phyloP scores from a whole-genome alignment of 2,113 vertebrate species.

The Pantherophis guttatus region DNA sequence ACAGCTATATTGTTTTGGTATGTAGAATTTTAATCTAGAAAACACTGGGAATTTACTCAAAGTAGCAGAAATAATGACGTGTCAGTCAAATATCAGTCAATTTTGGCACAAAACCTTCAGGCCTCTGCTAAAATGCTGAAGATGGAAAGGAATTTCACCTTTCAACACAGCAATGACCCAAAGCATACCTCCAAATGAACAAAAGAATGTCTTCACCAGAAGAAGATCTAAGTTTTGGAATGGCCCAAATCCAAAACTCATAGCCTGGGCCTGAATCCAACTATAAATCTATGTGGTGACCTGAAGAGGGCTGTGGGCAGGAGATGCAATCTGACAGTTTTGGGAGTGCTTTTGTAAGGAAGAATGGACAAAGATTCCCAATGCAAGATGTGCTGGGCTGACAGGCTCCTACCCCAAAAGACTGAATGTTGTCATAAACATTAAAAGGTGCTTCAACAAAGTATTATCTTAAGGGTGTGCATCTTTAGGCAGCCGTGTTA shows the following conservation, averaged over 20 bases:
- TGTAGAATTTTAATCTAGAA: neutral
- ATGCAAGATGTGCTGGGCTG: neutral
- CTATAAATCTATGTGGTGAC: neutral
- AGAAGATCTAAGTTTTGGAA: neutral
- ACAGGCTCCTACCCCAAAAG: neutral
- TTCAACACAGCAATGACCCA: neutral
- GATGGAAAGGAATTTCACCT: neutral
- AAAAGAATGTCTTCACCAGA: neutral
- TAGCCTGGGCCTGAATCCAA: neutral
- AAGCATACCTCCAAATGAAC: neutral
- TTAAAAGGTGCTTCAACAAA: no score
- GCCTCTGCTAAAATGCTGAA: neutral
- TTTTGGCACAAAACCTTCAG: neutral
- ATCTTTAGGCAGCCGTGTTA: no score
- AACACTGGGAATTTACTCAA: neutral
- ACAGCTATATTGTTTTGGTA: neutral
- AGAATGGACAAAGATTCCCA: neutral
- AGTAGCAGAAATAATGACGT: neutral
- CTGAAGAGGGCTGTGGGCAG: neutral
- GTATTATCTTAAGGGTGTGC: no score
- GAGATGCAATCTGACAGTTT: neutral
- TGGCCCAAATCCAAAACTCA: neutral
- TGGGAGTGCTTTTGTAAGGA: neutral
- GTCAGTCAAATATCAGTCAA: neutral
- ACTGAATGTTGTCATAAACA: neutral